Base-by-base conservation (phyloP, 2,888 invertebrate genomes). In the Chalcosyrphus nemorum region DNA sequence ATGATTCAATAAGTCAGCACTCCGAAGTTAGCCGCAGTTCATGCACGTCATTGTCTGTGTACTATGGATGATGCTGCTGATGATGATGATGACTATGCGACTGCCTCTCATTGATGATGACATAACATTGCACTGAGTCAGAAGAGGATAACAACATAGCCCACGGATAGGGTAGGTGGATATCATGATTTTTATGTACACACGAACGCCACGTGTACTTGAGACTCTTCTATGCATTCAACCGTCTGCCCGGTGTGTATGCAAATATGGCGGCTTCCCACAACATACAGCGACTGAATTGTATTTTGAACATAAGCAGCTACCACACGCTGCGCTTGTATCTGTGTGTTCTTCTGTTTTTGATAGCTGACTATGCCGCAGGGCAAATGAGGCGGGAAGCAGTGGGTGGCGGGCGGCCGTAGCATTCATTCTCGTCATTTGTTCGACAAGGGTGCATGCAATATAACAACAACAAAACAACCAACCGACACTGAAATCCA, bases 361-460 rank as follows among this genome's bases (percentile, higher is more conserved):
- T 38, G 45, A 76, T 50, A 57, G 59, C 71, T 43, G 70, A 63
- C 57, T 76, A 24, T 63, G 65, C 81, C 78, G 61, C 78, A 78
- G 41, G 76, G 71, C 65, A 66, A 68, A 71, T 45, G 59, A 66
- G 63, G 29, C 57, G 65, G 17, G 29, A 41, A 24, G 19, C 57
- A 41, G 68, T 80, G 57, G 80, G 50, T 57, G 15, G 32, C 52
- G 19, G n/a, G 21, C 35, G 56, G 24, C 38, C n/a, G 21, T n/a
- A 11, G 24, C 45, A 70, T 47, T 80, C 74, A 75, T 74, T 80
- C n/a, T n/a, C 80, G 75, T 80, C 84, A 84, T 80, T 80, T 84
- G 80, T 74, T 84, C 84, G 84, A 84, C 84, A 84, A 84, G 80
- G 80, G 84, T 78, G 84, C 78, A 84, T 84, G 65, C 75, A 70